Conservation (phyloP, 2,113 vertebrate species). For the Trichechus manatus region DNA sequence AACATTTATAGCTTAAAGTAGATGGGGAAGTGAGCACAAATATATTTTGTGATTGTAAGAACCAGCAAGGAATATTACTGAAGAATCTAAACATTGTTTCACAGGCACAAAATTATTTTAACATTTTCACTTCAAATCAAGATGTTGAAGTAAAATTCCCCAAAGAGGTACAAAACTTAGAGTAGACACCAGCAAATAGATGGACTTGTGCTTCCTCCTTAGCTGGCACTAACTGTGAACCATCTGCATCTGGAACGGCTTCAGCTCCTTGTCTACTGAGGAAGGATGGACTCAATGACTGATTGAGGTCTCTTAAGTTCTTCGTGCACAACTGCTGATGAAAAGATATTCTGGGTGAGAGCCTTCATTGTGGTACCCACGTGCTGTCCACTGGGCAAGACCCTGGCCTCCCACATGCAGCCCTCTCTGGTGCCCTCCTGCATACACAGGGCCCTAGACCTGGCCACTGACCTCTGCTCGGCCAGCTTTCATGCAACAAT, state of each 20-base stretch:
- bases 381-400: not conserved
- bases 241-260: rapidly evolving
- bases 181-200: not conserved
- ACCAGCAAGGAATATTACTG: not conserved
- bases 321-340: rapidly evolving
- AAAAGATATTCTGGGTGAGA: not conserved
- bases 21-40: not conserved
- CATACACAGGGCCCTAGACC: rapidly evolving
- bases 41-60: conserved; percentile 62
- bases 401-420: not conserved
- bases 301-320: no score
- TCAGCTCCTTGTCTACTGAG: rapidly evolving
- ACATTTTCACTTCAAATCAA: conserved; percentile 43
- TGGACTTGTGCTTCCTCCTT: not conserved
- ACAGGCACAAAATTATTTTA: conserved; percentile 33
- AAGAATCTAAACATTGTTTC: not conserved
- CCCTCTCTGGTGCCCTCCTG: not conserved
- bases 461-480: rapidly evolving
- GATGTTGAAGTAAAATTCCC: conserved; percentile 27
- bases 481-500: not conserved
- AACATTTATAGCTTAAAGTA: not conserved
- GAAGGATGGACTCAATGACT: not conserved
- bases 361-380: not conserved
- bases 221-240: not conserved
- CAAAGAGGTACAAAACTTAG: conserved; percentile 18